Percentiles rank a stretch among this genome's conserved stretches.
These are phyloP conservation scores for Balaeniceps rex DNA, from an alignment of 2,113 vertebrate species.

Conservation along the genomic window DNA sequence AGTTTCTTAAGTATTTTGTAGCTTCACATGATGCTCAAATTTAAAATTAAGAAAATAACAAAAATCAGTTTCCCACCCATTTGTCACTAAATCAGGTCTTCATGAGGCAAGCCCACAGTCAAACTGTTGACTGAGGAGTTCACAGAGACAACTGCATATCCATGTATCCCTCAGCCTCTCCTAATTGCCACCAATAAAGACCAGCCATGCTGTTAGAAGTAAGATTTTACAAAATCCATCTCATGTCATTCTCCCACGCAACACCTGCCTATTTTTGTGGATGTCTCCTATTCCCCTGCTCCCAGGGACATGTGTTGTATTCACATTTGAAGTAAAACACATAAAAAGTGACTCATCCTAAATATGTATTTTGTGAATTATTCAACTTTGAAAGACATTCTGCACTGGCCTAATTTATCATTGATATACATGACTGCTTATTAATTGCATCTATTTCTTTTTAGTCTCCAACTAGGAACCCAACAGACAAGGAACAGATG, in stretches of 20 bases:
- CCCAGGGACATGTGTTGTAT: background rate
- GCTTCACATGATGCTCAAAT: background rate
- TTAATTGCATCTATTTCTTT: background rate
- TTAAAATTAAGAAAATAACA: background rate
- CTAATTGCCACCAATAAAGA: background rate
- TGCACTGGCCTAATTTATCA: background rate
- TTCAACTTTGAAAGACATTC: background rate
- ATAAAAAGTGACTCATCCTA: background rate
- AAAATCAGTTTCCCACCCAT: background rate
- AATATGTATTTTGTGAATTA: background rate
- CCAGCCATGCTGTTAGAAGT: background rate
- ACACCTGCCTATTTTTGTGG: background rate
- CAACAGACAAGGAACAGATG: constrained; percentile 24
- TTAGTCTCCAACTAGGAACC: constrained; percentile 29
- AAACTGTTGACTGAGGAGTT: background rate
- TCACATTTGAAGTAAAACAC: background rate
- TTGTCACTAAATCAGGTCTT: background rate
- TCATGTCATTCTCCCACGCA: background rate
- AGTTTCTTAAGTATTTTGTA: background rate
- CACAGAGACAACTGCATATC: background rate
- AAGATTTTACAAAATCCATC: background rate
- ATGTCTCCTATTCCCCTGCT: background rate
- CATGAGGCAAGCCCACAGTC: background rate
- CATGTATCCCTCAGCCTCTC: background rate
- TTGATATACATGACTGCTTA: background rate